Percentiles rank a stretch among this genome's conserved stretches.
phyloP scores from a whole-genome alignment of 2,888 invertebrate species.

The Hoplodrina blanda region DNA sequence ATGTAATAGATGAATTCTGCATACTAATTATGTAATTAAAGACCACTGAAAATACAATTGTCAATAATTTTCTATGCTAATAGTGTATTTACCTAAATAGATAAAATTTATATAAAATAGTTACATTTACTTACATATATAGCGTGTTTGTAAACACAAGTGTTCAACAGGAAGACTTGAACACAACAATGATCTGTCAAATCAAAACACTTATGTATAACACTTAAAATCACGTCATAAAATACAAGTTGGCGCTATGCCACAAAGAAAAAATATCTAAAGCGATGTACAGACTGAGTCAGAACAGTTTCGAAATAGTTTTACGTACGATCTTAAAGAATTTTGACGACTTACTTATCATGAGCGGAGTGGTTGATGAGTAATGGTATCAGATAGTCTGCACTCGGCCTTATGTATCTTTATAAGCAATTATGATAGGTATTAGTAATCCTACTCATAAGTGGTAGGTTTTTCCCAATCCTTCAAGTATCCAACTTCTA shows the following conservation, averaged over 20 bases:
- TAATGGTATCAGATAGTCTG: neutral
- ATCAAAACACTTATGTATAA: slow-evolving; percentile 12
- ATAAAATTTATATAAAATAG: neutral
- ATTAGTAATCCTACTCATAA: neutral
- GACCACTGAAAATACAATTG: neutral
- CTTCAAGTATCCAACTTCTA: slow-evolving; percentile 1
- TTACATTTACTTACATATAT: slow-evolving; percentile 31
- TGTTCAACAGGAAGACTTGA: slow-evolving; percentile 10
- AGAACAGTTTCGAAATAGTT: neutral
- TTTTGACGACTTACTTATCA: too few relatives aligned
- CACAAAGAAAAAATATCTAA: too few relatives aligned
- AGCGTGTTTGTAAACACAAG: slow-evolving; percentile 1
- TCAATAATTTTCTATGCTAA: neutral
- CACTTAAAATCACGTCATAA: slow-evolving; percentile 3
- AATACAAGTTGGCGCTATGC: neutral
- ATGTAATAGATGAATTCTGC: too few relatives aligned
- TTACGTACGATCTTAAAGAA: too few relatives aligned
- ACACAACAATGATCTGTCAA: slow-evolving; percentile 16
- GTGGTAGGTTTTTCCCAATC: neutral
- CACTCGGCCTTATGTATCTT: neutral
- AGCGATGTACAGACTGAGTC: neutral
- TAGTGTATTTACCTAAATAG: too few relatives aligned
- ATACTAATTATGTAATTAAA: too few relatives aligned
- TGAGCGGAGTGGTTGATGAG: neutral
- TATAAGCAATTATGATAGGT: neutral